Conservation (phyloP, 2,113 vertebrate genomes). For the Ictalurus punctatus region DNA sequence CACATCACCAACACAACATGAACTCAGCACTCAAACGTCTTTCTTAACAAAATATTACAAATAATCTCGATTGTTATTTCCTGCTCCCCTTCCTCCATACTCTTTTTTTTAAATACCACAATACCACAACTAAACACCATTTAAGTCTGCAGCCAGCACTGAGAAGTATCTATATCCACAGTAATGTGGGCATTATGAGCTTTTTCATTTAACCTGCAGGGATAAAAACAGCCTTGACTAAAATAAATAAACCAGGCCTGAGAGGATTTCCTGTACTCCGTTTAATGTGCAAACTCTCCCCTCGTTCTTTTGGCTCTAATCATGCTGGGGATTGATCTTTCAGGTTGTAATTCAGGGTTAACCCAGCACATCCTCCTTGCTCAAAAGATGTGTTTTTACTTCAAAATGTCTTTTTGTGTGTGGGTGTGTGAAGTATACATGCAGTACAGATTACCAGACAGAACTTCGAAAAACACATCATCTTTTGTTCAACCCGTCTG, state of each 20-base stretch:
- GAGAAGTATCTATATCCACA: neutral
- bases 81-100: neutral
- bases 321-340: neutral
- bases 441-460: neutral
- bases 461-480: neutral
- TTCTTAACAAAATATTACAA: neutral
- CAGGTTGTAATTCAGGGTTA: slow-evolving; percentile 23
- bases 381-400: neutral
- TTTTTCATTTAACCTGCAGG: neutral
- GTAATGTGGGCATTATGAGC: neutral
- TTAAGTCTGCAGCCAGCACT: neutral
- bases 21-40: no score
- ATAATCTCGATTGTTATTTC: neutral
- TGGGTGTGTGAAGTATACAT: neutral
- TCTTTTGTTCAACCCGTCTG: neutral
- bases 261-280: neutral
- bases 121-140: neutral
- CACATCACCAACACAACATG: neutral
- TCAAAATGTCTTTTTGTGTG: neutral
- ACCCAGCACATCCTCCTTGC: neutral
- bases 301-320: neutral
- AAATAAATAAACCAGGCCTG: neutral
- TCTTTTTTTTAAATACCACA: neutral
- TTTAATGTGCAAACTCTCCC: neutral
- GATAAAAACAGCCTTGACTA: neutral